Base-by-base conservation (phyloP, 2,888 invertebrate species). In the Hanleya hanleyi region DNA sequence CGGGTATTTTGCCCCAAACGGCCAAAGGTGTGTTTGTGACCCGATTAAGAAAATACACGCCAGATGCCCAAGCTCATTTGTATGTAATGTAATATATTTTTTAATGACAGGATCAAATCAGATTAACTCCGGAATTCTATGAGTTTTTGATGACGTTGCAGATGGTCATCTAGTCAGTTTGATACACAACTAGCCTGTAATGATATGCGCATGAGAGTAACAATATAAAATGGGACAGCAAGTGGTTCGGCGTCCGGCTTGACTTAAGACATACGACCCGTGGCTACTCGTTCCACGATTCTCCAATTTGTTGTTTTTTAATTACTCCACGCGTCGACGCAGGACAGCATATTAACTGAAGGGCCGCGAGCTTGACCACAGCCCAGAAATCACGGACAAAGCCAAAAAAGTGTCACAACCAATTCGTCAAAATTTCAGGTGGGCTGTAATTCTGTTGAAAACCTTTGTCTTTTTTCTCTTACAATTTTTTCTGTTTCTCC, bases 361-460 rank as follows among this genome's bases (percentile, higher is more conserved):
- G 57, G 29, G 26, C 4, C 26, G 57, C 32, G 26, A 57, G 47
- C 47, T 29, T 57, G 57, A 57, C 57, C 57, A 57, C 12, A 15
- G 57, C 12, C 51, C 57, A 57, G 29, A 29, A 22, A 32, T 57
- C 26, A 57, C 29, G 29, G 29, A 29, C 57, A 57, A 57, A 29
- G 57, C 32, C 26, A 18, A 57, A 57, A 57, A 57, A 57, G 57
- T 57, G 57, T 57, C 57, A 26, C 15, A 15, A 29, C 4, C 29
- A 57, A 57, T 26, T 57, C 29, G 57, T 57, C 57, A 57, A 57
- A 57, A 57, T 4, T 57, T 57, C 57, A 57, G 57, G 57, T 57
- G 57, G 26, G 29, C n/a, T 29, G 57, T 32, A 29, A 29, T 57
- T 57, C 26, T 57, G 26, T 57, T 26, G 4, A 4, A 57, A 32